Conservation (phyloP, 2,888 invertebrate species). For the Linnaemya tessellans region DNA sequence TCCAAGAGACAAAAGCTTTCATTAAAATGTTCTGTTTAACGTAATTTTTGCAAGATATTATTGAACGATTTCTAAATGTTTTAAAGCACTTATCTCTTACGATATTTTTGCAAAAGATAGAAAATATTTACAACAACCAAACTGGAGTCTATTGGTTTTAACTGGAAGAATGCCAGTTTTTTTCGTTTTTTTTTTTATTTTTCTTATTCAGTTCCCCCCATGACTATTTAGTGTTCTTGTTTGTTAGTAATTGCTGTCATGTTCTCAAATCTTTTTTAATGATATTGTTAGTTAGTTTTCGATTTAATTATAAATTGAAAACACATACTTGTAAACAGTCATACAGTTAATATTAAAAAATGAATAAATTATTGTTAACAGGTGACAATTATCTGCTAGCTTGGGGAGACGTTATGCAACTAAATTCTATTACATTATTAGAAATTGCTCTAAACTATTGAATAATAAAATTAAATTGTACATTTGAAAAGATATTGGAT, state of each 20-base stretch:
- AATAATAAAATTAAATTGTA: neutral
- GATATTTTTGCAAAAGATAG: neutral
- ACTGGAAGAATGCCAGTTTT: neutral
- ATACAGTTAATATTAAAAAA: constrained; percentile 18
- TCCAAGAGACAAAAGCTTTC: constrained; percentile 7
- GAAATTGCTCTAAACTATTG: neutral
- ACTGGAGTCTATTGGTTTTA: neutral
- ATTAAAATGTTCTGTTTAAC: constrained; percentile 1
- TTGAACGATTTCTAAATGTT: neutral
- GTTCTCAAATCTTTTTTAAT: neutral
- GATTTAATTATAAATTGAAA: constrained; percentile 44
- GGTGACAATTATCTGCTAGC: constrained; percentile 46
- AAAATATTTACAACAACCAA: neutral
- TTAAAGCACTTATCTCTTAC: constrained; percentile 2
- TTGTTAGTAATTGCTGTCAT: constrained; percentile 14
- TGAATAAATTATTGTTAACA: constrained; percentile 40
- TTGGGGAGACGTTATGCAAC: constrained; percentile 26
- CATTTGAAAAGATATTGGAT: neutral
- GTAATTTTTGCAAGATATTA: neutral
- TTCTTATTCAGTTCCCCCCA: neutral
- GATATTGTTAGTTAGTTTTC: constrained; percentile 2
- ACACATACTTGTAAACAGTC: constrained; percentile 24
- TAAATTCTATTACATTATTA: constrained; percentile 14
- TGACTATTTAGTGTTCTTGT: constrained; percentile 4
- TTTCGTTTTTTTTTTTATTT: neutral